phyloP scores from a whole-genome alignment of 2,113 vertebrate genomes.

The Neotoma lepida region DNA sequence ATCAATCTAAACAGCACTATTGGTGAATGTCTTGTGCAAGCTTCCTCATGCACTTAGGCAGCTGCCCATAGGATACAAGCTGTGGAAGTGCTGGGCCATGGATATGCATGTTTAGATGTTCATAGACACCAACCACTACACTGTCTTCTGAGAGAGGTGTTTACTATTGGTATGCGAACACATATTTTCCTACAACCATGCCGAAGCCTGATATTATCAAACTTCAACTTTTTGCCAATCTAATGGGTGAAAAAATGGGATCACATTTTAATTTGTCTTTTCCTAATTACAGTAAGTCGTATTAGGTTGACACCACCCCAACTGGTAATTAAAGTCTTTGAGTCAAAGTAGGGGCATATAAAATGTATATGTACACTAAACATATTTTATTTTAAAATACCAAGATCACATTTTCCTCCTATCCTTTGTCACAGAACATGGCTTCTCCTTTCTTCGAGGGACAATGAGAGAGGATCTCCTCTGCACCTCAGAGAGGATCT shows the following conservation, averaged over 20 bases:
- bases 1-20: neutral
- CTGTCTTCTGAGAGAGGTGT: neutral
- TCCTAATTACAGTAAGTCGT: neutral
- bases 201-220: conserved; percentile 6
- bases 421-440: neutral
- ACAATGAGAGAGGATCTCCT: neutral
- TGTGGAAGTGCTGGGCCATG: neutral
- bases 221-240: neutral
- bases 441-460: neutral
- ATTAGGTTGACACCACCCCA: neutral
- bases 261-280: conserved; percentile 22
- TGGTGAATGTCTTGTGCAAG: neutral
- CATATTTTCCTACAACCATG: neutral
- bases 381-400: neutral
- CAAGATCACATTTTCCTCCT: neutral
- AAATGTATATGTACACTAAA: neutral
- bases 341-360: neutral
- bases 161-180: neutral
- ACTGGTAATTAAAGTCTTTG: neutral
- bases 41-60: neutral
- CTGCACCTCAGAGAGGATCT: too few species aligned
- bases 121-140: neutral
- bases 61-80: neutral
- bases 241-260: neutral
- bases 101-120: neutral